A percentile compares a stretch with the other conserved stretches of the same genome.
Evolutionary conservation across 2,113 vertebrate species (phyloP).

Genomic region (Merops nubicus): DNA sequence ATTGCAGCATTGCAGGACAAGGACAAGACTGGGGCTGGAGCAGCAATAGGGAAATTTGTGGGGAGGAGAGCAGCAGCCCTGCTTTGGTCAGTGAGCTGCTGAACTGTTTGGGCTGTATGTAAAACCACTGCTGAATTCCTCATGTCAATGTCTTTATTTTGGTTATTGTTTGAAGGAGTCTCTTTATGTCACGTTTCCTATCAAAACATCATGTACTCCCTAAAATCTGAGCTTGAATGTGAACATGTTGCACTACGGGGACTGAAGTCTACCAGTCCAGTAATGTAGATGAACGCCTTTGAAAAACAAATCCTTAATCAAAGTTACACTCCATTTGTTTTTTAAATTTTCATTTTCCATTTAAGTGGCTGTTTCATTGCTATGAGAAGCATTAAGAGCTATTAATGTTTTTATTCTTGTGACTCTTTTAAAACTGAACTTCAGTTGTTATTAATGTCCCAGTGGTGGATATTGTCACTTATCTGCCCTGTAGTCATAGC

Average conservation of each 20-base stretch:
- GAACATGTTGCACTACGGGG: neutral
- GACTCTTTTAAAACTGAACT: neutral
- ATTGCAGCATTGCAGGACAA: neutral
- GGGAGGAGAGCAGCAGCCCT: neutral
- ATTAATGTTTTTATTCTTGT: neutral
- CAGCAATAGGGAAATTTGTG: neutral
- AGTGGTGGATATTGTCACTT: neutral
- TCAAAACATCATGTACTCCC: conserved; percentile 33
- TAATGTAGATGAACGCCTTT: conserved; percentile 2
- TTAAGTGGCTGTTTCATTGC: conserved; percentile 1
- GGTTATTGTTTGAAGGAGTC: conserved; percentile 42
- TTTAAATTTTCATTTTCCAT: conserved; percentile 11
- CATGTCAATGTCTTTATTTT: conserved; percentile 38
- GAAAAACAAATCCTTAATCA: conserved; percentile 35
- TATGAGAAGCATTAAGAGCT: neutral
- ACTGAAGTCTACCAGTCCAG: neutral
- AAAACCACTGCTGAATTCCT: conserved; percentile 32
- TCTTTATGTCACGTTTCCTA: conserved; percentile 34
- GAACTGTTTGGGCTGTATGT: neutral
- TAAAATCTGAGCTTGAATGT: neutral
- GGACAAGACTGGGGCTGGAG: neutral
- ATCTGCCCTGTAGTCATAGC: neutral
- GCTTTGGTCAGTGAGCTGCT: neutral
- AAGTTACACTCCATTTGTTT: conserved; percentile 33
- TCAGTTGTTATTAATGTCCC: neutral